A percentile compares a stretch with the other conserved stretches of the same genome.
These are phyloP conservation scores for Shinisaurus crocodilurus DNA, from an alignment of 2,113 vertebrate genomes.

Conservation along the genomic window DNA sequence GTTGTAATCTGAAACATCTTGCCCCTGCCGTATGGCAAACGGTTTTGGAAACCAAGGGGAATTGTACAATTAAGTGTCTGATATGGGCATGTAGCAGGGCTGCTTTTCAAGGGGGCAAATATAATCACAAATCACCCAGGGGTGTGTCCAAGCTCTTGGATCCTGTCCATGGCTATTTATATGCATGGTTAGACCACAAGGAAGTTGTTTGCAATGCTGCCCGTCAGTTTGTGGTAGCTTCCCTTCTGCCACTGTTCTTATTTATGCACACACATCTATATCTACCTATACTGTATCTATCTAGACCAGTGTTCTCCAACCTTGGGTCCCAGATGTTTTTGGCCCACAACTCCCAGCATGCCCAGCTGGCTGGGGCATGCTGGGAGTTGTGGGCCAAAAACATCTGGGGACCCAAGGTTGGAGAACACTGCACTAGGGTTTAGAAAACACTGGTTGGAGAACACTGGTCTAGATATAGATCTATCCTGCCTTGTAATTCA, in stretches of 20 bases:
- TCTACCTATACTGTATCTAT: background rate
- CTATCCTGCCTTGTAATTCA: background rate
- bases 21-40: background rate
- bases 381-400: too few relatives aligned
- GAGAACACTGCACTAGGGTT: too few relatives aligned
- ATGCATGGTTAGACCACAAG: slow-evolving; percentile 27
- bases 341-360: too few relatives aligned
- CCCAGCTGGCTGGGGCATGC: too few relatives aligned
- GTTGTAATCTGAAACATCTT: too few relatives aligned
- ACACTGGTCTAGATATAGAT: background rate
- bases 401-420: too few relatives aligned
- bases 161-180: slow-evolving; percentile 1
- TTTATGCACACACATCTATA: background rate
- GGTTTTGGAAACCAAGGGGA: background rate
- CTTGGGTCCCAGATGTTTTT: too few relatives aligned
- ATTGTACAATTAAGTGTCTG: background rate
- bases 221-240: background rate
- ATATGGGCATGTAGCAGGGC: too few relatives aligned
- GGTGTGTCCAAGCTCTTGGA: background rate
- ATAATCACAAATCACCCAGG: background rate
- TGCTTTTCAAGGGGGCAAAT: background rate
- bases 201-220: background rate
- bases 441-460: too few relatives aligned
- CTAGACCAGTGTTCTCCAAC: too few relatives aligned
- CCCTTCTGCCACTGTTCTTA: background rate